Evolutionary conservation across 2,888 invertebrate species (phyloP).

Genomic region (Agonopterix subpropinquella): DNA sequence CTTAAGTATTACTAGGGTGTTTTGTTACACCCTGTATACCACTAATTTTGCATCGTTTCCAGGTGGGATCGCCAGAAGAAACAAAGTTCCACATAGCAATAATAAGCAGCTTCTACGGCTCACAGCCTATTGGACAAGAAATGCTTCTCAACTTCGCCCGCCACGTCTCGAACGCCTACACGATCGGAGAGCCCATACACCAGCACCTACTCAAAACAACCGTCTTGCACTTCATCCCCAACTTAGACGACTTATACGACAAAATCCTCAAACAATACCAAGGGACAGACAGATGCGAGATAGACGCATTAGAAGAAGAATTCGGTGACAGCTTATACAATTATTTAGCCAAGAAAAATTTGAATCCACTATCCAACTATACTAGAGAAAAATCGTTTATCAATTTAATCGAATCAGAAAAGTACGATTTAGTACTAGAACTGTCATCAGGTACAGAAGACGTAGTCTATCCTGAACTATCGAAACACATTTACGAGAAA

Average conservation of each 20-base stretch:
- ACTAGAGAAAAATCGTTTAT: conserved; percentile 78
- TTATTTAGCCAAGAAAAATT: conserved; percentile 50
- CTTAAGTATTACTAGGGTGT: too few relatives aligned
- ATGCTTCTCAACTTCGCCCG: conserved; percentile 87
- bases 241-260: conserved; percentile 47
- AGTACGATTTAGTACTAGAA: conserved; percentile 83
- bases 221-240: conserved; percentile 88
- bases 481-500: conserved; percentile 58
- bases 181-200: conserved; percentile 80
- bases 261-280: conserved; percentile 45
- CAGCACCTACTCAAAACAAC: conserved; percentile 79
- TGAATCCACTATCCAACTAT: conserved; percentile 56
- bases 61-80: conserved; percentile 87
- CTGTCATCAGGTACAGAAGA: conserved; percentile 84
- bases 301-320: conserved; percentile 66
- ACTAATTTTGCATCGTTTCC: conserved; percentile 17
- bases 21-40: too few relatives aligned
- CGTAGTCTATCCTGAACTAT: conserved; percentile 67
- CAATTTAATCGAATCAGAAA: conserved; percentile 78
- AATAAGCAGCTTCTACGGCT: conserved; percentile 88
- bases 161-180: conserved; percentile 84
- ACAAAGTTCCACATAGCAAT: conserved; percentile 88
- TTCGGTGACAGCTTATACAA: conserved; percentile 80
- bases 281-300: conserved; percentile 45
- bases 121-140: conserved; percentile 90